A percentile compares a stretch with the other conserved stretches of the same genome.
phyloP scores from a whole-genome alignment of 1,140 invertebrate species.

The Dufourea novaeangliae region DNA sequence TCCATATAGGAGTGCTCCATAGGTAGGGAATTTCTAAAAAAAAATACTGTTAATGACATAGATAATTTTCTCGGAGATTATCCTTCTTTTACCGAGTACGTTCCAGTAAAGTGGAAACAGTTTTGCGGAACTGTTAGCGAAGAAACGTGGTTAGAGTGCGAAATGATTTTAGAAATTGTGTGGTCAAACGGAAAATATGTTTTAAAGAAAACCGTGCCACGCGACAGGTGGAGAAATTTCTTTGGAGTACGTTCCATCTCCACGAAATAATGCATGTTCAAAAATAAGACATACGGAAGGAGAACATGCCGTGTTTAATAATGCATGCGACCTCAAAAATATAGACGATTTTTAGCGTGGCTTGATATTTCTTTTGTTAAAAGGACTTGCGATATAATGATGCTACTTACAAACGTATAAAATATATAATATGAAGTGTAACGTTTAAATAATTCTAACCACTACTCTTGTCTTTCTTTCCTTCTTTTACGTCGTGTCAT shows the following conservation, averaged over 20 bases:
- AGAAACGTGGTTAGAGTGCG: conserved; percentile 39
- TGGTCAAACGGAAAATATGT: conserved; percentile 12
- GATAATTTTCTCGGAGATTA: neutral
- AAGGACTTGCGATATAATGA: neutral
- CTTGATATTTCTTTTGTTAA: neutral
- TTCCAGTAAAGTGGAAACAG: neutral
- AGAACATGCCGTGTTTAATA: neutral
- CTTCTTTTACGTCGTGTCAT: too few species aligned
- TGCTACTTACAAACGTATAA: neutral
- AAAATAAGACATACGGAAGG: neutral
- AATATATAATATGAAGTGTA: too few species aligned
- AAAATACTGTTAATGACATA: neutral
- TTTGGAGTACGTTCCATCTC: neutral
- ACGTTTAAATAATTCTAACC: too few species aligned
- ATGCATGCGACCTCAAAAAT: neutral
- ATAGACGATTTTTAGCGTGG: neutral
- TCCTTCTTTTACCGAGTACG: neutral
- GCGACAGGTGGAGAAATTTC: neutral
- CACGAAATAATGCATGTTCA: neutral
- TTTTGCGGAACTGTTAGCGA: conserved; percentile 4
- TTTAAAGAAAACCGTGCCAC: neutral
- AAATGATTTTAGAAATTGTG: conserved; percentile 34
- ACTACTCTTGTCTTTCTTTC: too few species aligned
- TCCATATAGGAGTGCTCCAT: too few species aligned
- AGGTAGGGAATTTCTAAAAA: conserved; percentile 3